Base-by-base conservation (phyloP, 2,797 vertebrate genomes). In the Peromyscus nudipes region DNA sequence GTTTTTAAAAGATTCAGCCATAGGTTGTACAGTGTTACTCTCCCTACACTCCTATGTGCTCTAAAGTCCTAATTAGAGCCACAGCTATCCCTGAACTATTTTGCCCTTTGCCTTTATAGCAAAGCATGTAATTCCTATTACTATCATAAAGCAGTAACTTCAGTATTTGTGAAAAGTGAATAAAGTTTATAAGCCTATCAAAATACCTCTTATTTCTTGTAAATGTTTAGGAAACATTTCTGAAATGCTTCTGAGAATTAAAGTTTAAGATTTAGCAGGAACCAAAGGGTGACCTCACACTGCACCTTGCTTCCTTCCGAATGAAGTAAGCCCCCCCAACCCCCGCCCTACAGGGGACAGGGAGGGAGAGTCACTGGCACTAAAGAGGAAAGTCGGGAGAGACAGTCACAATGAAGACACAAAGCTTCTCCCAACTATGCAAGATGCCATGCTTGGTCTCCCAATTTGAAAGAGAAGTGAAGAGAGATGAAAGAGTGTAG, bases 81-180 rank as follows among this genome's bases (percentile, higher is more conserved):
- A 79, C 98, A 98, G 97, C 94, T 97, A 98, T 99, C 98, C 88
- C 65, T 98, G 98, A 99, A 99, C 98, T 99, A 98, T 99, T 98
- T 97, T 99, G 98, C 98, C 98, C 97, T 98, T 98, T 98, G 97
- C 97, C 98, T 99, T 99, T 99, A 99, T 98, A 98, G 98, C 98
- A 98, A 96, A 98, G 97, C 97, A 97, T 98, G 97, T 92, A 98
- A 98, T 98, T 99, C 98, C 98, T 99, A 97, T 98, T 98, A 95
- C 89, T 98, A 98, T 97, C 98, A 98, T 98, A 99, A 98, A 98
- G 98, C 98, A 98, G 98, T 98, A 99, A 99, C 98, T 98, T 97
- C 98, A 98, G 98, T 98, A 98, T 98, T 98, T 98, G 96, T 98
- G 98, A 98, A 98, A 98, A 98, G 98, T 98, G 97, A 98, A 96